These are phyloP conservation scores for Apus apus DNA, from an alignment of 2,113 vertebrate species.

Conservation along the genomic window DNA sequence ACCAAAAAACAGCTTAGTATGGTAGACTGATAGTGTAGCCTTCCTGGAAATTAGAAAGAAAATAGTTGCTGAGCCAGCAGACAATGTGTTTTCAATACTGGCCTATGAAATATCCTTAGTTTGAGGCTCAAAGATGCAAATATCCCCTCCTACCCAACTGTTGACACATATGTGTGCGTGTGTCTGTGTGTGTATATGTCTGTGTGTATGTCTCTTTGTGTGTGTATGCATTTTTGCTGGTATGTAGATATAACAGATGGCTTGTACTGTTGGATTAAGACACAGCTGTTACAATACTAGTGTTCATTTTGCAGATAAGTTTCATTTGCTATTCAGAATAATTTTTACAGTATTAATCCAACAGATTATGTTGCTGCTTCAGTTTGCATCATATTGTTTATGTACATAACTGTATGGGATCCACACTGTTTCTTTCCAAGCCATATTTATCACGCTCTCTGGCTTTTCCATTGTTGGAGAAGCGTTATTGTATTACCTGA, in stretches of 20 bases:
- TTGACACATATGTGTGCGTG: fast-evolving
- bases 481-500: no score
- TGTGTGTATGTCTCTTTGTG: background rate
- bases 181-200: background rate
- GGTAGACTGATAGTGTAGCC: no score
- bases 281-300: background rate
- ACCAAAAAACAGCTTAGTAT: background rate
- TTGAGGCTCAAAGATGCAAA: background rate
- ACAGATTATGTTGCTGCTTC: background rate
- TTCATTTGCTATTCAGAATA: background rate
- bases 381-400: background rate
- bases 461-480: background rate
- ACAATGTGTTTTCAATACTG: background rate
- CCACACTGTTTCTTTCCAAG: background rate
- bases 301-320: background rate
- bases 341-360: background rate
- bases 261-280: background rate
- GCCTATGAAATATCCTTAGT: background rate
- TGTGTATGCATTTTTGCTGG: background rate
- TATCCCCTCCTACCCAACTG: background rate
- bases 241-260: background rate
- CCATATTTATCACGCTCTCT: fast-evolving
- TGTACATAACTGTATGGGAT: background rate
- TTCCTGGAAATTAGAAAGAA: background rate
- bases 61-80: background rate